Evolutionary conservation across 2,888 invertebrate species (phyloP).

Genomic region (Trachelus troglodyta): DNA sequence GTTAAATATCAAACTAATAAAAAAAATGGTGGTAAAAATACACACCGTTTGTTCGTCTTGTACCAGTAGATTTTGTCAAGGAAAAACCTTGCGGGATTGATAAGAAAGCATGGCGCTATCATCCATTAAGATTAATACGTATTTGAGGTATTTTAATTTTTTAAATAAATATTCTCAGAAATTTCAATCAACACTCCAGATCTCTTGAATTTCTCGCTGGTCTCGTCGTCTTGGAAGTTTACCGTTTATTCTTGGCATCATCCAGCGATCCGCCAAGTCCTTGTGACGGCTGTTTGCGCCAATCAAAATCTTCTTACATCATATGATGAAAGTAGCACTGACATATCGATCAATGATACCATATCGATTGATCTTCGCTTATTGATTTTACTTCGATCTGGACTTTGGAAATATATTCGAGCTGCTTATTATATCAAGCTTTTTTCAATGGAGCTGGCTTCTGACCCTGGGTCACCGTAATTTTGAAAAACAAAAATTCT

Average conservation of each 20-base stretch:
- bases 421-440: background rate
- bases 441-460: background rate
- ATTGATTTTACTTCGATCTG: background rate
- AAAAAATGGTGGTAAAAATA: background rate
- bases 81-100: background rate
- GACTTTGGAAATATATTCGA: background rate
- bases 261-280: background rate
- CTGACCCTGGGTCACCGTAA: background rate
- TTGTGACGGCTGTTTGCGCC: slow-evolving; percentile 1
- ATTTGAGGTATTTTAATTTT: background rate
- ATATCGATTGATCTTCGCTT: background rate
- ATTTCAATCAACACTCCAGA: background rate
- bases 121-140: background rate
- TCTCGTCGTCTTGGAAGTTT: background rate
- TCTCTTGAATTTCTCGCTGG: background rate
- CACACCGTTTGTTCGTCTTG: background rate
- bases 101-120: background rate
- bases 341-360: background rate
- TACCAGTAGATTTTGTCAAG: background rate
- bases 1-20: background rate
- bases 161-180: background rate
- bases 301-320: background rate
- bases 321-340: background rate
- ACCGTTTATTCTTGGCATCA: background rate
- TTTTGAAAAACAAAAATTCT: background rate